Evolutionary conservation across 2,797 vertebrate species (phyloP).

Genomic region (Spea hammondii): DNA sequence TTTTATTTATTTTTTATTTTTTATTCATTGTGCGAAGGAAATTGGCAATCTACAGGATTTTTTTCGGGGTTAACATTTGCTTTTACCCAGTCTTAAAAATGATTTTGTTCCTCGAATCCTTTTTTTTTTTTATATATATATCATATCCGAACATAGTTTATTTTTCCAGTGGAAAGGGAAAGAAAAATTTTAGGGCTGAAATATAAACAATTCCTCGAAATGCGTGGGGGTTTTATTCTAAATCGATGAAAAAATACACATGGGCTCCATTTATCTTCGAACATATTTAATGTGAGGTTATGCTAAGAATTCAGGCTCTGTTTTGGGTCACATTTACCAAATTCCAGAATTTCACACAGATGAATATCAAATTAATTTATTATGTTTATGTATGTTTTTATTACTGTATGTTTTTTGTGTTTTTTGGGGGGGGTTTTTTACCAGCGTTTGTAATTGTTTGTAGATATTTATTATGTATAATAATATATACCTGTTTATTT

Average conservation of each 20-base stretch:
- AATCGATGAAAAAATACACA: not conserved
- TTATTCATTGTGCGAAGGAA: slow-evolving; percentile 15
- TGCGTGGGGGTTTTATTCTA: not conserved
- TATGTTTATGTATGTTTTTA: not conserved
- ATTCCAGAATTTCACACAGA: not conserved
- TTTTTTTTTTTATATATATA: not conserved
- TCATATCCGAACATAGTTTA: not conserved
- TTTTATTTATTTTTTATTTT: not conserved
- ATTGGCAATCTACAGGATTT: not conserved
- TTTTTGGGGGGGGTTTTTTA: no score
- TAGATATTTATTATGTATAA: not conserved
- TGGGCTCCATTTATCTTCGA: no score
- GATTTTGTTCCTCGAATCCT: not conserved
- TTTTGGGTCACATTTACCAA: not conserved
- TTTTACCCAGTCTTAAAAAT: slow-evolving; percentile 21
- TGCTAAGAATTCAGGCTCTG: not conserved
- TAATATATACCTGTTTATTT: not conserved
- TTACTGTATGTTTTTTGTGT: no score
- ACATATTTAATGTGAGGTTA: not conserved
- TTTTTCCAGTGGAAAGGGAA: not conserved
- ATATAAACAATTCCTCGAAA: not conserved
- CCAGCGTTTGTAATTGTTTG: not conserved
- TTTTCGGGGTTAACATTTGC: not conserved
- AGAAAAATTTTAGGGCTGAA: not conserved
- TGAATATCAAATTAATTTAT: not conserved